Evolutionary conservation across 2,888 invertebrate species (phyloP).

Genomic region (Caenorhabditis sp.): DNA sequence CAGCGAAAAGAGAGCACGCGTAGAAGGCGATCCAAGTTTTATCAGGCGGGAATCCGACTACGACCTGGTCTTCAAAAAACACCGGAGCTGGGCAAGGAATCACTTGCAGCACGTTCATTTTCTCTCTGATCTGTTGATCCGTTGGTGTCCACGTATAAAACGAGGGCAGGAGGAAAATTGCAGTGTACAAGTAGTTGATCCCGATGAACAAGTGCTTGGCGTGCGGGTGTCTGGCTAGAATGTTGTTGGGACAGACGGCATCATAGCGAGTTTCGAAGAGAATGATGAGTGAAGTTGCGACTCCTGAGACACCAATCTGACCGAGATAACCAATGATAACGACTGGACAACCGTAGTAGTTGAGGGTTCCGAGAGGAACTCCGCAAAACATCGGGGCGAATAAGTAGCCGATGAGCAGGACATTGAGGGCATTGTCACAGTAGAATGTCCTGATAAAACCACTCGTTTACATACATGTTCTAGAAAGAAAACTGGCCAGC

Average conservation of each 20-base stretch:
- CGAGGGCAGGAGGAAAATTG: conserved; percentile 13
- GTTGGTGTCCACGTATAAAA: conserved; percentile 19
- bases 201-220: conserved; percentile 5
- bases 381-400: conserved; percentile 32
- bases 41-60: conserved; percentile 27
- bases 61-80: conserved; percentile 29
- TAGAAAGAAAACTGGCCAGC: conserved; percentile 4
- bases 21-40: conserved; percentile 27
- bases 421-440: conserved; percentile 31
- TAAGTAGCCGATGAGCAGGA: conserved; percentile 29
- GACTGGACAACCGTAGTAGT: conserved; percentile 9
- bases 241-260: conserved; percentile 9
- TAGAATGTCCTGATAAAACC: conserved; percentile 22
- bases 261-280: conserved; percentile 19
- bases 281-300: conserved; percentile 16
- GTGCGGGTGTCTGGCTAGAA: not conserved
- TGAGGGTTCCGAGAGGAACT: conserved; percentile 11
- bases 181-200: conserved; percentile 19
- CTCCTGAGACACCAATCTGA: conserved; percentile 36
- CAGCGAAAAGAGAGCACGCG: conserved; percentile 1
- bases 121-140: conserved; percentile 11
- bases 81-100: conserved; percentile 17
- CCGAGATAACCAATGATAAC: conserved; percentile 27
- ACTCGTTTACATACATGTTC: not conserved
- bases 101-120: conserved; percentile 23